phyloP scores from a whole-genome alignment of 1,140 invertebrate species.

The Diorhabda carinulata region DNA sequence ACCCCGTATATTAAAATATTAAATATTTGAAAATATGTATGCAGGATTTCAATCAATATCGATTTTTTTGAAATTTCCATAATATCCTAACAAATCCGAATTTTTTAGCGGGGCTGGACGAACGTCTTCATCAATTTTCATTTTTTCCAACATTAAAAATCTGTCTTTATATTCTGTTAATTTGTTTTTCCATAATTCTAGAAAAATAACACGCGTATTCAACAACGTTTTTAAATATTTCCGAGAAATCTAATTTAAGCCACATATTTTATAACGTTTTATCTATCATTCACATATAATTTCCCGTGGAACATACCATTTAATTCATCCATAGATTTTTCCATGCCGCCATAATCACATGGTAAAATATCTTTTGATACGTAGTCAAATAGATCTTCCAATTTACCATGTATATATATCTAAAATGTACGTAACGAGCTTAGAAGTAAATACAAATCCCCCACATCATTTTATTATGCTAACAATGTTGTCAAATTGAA shows the following conservation, averaged over 20 bases:
- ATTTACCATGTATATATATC: no score
- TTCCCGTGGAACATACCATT: background rate
- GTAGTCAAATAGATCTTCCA: no score
- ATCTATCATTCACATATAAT: no score
- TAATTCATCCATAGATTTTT: background rate
- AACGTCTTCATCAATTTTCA: conserved; percentile 7
- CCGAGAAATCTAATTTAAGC: background rate
- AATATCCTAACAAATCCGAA: background rate
- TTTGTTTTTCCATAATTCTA: conserved; percentile 8
- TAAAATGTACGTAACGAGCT: no score
- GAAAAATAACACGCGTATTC: no score
- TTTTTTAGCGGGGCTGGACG: background rate
- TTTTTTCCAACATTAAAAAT: background rate
- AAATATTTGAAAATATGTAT: no score
- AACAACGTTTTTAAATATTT: background rate
- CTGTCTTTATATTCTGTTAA: background rate
- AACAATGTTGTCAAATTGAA: no score
- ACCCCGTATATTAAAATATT: no score
- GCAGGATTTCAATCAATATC: conserved; percentile 5
- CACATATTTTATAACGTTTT: no score
- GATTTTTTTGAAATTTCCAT: conserved; percentile 13
- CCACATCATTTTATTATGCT: no score
- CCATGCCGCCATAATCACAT: background rate
- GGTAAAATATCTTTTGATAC: background rate
- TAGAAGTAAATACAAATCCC: no score